A percentile compares a stretch with the other conserved stretches of the same genome.
Evolutionary conservation across 2,113 vertebrate species (phyloP).

Genomic region (Anoura caudifer): DNA sequence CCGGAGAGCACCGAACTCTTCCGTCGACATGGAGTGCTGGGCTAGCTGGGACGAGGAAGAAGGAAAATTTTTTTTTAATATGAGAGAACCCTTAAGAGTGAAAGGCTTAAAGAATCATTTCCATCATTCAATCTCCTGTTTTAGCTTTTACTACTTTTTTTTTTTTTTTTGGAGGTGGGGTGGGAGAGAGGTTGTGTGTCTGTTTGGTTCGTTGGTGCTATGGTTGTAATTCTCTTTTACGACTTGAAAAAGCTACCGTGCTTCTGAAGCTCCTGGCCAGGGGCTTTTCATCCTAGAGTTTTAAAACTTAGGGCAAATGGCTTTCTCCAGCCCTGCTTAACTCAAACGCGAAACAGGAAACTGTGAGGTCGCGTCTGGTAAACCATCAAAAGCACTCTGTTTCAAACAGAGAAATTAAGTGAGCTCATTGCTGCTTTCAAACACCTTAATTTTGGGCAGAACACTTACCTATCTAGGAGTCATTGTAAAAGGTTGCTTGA

Average conservation of each 20-base stretch:
- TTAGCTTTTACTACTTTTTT: not conserved
- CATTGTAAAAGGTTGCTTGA: conserved; percentile 47
- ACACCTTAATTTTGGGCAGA: conserved; percentile 53
- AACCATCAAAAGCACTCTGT: conserved; percentile 73
- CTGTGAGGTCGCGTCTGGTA: conserved; percentile 74
- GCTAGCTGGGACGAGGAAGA: not conserved
- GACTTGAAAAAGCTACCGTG: not conserved
- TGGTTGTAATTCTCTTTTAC: not conserved
- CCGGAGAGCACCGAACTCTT: not conserved
- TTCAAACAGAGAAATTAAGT: conserved; percentile 61
- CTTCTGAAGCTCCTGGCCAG: not conserved
- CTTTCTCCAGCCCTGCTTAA: conserved; percentile 28
- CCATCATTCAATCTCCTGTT: not conserved
- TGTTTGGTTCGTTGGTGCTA: not conserved
- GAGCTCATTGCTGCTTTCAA: conserved; percentile 71
- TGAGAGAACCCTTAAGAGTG: not conserved
- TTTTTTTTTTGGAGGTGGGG: no score
- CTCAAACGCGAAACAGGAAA: conserved; percentile 67
- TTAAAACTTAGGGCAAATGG: conserved; percentile 11
- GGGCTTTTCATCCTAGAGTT: not conserved
- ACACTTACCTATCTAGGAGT: conserved; percentile 68
- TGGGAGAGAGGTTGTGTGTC: accelerated
- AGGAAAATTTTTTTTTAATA: not conserved
- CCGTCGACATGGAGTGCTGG: not conserved
- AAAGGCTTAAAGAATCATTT: not conserved